A percentile compares a stretch with the other conserved stretches of the same genome.
phyloP scores from a whole-genome alignment of 2,797 vertebrate species.

The Percopsis omiscomaycus region DNA sequence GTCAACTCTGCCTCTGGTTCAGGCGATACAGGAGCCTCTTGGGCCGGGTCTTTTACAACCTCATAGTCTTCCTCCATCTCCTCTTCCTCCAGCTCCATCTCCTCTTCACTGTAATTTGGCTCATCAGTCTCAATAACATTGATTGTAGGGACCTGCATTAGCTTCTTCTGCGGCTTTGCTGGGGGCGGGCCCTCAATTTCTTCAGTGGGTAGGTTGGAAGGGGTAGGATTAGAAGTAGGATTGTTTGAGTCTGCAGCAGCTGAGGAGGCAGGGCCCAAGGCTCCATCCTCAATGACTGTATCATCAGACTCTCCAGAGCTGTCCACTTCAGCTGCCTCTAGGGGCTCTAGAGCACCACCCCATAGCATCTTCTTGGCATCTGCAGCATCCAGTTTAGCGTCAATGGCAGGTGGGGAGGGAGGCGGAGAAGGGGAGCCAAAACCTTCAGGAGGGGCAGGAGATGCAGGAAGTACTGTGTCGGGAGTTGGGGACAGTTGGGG shows the following conservation, averaged over 20 bases:
- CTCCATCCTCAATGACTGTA: slow-evolving; percentile 84
- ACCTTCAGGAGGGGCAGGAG: slow-evolving; percentile 56
- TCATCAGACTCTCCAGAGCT: slow-evolving; percentile 92
- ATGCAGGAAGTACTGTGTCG: slow-evolving; percentile 36
- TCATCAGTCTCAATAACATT: slow-evolving; percentile 83
- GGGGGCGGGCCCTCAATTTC: slow-evolving; percentile 40
- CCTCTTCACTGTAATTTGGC: slow-evolving; percentile 78
- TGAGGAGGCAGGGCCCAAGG: slow-evolving; percentile 25
- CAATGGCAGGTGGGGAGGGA: slow-evolving; percentile 5
- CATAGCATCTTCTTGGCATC: slow-evolving; percentile 35
- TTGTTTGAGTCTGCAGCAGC: slow-evolving; percentile 34
- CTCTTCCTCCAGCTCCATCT: slow-evolving; percentile 65
- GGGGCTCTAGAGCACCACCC: slow-evolving; percentile 55
- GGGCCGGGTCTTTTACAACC: slow-evolving; percentile 50
- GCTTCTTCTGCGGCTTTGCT: slow-evolving; percentile 59
- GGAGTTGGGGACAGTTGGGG: slow-evolving; percentile 34
- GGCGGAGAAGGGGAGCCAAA: slow-evolving; percentile 52
- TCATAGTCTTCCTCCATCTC: slow-evolving; percentile 62
- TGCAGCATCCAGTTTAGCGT: slow-evolving; percentile 31
- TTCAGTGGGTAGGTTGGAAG: slow-evolving; percentile 11
- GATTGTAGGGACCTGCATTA: slow-evolving; percentile 80
- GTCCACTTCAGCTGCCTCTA: slow-evolving; percentile 77
- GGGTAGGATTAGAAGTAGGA: slow-evolving; percentile 1
- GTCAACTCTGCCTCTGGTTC: slow-evolving; percentile 32
- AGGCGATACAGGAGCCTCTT: slow-evolving; percentile 32